These are phyloP conservation scores for Setipinna tenuifilis DNA, from an alignment of 2,797 vertebrate species.

Conservation along the genomic window DNA sequence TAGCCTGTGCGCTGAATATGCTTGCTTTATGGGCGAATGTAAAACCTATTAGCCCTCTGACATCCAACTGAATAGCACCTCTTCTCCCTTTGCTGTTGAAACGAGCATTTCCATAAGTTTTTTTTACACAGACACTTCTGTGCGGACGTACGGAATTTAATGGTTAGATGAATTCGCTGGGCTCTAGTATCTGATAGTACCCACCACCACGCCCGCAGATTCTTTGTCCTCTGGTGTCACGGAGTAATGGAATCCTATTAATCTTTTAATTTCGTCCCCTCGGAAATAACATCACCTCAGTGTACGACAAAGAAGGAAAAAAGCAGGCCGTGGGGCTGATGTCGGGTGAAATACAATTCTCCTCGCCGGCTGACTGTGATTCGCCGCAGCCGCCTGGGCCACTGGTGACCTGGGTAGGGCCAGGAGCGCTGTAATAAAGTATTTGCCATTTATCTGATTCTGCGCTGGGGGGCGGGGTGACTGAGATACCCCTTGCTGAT, in stretches of 20 bases:
- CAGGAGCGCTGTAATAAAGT: slow-evolving; percentile 42
- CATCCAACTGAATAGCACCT: background rate
- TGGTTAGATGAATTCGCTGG: background rate
- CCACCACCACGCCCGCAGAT: background rate
- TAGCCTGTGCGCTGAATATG: background rate
- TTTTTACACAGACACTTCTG: background rate
- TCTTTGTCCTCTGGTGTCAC: slow-evolving; percentile 13
- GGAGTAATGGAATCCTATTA: slow-evolving; percentile 9
- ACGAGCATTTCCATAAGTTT: background rate
- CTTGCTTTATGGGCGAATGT: background rate
- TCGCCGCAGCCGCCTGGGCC: slow-evolving; percentile 47
- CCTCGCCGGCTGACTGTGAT: slow-evolving; percentile 32
- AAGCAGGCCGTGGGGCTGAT: slow-evolving; percentile 48
- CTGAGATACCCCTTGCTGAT: slow-evolving; percentile 58
- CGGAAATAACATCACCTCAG: slow-evolving; percentile 55
- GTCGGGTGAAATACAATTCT: background rate
- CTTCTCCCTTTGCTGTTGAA: background rate
- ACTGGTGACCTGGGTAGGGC: slow-evolving; percentile 53
- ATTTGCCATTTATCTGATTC: slow-evolving; percentile 61
- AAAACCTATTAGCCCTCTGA: background rate
- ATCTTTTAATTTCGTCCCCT: slow-evolving; percentile 1
- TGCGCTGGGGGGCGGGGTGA: slow-evolving; percentile 31
- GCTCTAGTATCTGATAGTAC: background rate
- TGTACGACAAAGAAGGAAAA: slow-evolving; percentile 53
- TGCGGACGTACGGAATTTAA: background rate